Evolutionary conservation across 2,888 invertebrate species (phyloP), one percentile per base, ranked within the genome.

Genomic region (Himalopsyche tibetana): DNA sequence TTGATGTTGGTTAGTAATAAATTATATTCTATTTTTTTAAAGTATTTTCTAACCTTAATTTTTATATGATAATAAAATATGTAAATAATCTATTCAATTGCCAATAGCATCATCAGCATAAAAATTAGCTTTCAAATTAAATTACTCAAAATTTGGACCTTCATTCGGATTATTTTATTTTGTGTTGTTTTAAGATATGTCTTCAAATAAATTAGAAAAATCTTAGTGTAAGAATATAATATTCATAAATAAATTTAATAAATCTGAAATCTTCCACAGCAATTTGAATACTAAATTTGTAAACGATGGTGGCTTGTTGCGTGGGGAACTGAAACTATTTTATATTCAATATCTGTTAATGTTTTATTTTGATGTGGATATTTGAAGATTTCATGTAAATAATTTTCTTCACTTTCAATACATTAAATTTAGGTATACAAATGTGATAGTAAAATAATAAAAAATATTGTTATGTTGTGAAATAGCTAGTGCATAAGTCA

Each of bases 381-480:
- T 28, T 28, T 69, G 63, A 11, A 74, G 74, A 15, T 12, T 15
- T 74, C 11, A 74, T 28, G 12, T 74, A 74, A 5, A 36, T 74
- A 38, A 36, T 36, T 74, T 69, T 36, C 36, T 15, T 74, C 38
- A 4, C 15, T 36, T 74, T 36, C 74, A 74, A 38, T 36, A 9
- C 19, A 19, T 63, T 63, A 28, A 11, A 63, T 63, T 74, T 51
- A 74, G 36, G 74, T 36, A 74, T 74, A 74, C 74, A 74, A 74
- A 74, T 74, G 74, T 74, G 74, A 74, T 74, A 74, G 36, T 74
- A 74, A 74, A 74, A 12, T 74, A 74, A 74, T 28, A 74, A 38
- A 63, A 19, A 63, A 19, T 56, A 56, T 74, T 36, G 74, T 74
- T 74, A 74, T 36, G 36, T 74, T 74, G 74, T 74, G 74, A 38